Conservation (phyloP, 2,113 vertebrate genomes). For the Lamprologus tigripictilis region DNA sequence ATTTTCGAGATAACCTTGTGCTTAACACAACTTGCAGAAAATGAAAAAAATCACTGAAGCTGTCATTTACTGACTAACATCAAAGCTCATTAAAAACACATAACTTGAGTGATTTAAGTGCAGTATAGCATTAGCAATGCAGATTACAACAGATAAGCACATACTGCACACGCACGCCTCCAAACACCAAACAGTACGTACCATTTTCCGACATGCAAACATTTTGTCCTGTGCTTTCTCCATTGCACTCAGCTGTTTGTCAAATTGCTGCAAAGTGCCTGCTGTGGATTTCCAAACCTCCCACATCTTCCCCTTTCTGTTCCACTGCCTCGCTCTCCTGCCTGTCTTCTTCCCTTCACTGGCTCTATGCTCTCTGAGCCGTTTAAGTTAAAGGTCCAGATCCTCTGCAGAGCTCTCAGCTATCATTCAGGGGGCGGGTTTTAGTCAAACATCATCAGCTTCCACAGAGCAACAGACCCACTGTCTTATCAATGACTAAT, state of each 20-base stretch:
- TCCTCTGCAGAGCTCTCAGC: background rate
- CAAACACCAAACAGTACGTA: background rate
- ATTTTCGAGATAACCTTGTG: background rate
- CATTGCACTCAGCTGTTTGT: background rate
- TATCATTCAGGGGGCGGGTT: constrained; percentile 12
- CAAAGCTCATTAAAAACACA: background rate
- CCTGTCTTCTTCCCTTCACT: background rate
- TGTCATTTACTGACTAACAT: fast-evolving
- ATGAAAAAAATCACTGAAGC: background rate
- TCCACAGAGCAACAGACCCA: background rate
- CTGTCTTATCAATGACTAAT: background rate
- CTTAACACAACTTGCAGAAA: background rate
- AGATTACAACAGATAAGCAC: background rate
- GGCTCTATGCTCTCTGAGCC: background rate
- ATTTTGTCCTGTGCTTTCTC: background rate
- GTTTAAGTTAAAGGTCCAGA: background rate
- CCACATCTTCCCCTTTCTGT: constrained; percentile 14
- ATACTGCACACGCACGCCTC: background rate
- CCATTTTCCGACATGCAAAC: constrained; percentile 20
- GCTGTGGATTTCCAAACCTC: constrained; percentile 29
- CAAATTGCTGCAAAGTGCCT: background rate
- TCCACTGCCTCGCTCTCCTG: background rate
- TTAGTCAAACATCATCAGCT: background rate
- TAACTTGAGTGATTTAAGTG: background rate
- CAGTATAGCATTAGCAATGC: background rate